phyloP scores from a whole-genome alignment of 2,113 vertebrate genomes.

The Dasyprocta punctata region DNA sequence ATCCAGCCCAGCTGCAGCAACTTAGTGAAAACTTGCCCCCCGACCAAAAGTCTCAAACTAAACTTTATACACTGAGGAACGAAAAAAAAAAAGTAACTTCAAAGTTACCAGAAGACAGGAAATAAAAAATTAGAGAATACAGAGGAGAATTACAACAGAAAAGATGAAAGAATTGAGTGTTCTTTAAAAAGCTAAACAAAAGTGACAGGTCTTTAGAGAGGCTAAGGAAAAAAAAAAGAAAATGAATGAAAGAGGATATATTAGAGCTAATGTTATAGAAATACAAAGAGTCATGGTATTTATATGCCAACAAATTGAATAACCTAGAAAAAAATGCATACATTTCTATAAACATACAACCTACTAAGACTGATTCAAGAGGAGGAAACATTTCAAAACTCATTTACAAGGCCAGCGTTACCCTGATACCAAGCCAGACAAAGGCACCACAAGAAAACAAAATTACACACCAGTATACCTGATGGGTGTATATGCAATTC shows the following conservation, averaged over 20 bases:
- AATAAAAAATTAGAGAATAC: not conserved
- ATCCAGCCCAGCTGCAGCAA: not conserved
- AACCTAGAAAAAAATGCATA: not conserved
- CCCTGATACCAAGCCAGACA: not conserved
- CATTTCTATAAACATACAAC: not conserved
- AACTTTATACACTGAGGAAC: not conserved
- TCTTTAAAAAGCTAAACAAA: not conserved
- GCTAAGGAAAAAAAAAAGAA: not conserved
- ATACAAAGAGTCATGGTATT: not conserved
- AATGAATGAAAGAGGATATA: not conserved
- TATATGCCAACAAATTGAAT: not conserved
- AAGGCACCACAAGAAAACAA: not conserved
- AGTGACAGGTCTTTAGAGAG: not conserved
- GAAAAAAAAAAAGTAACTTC: not conserved
- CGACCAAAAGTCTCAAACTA: not conserved
- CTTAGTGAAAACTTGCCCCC: not conserved
- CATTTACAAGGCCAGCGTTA: not conserved
- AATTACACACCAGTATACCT: not conserved
- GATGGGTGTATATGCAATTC: not conserved
- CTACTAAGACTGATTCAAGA: not conserved
- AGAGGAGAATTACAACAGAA: not conserved
- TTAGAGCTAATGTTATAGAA: not conserved
- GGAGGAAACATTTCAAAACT: not conserved
- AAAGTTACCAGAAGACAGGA: not conserved
- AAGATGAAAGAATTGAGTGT: not conserved